Evolutionary conservation across 2,797 vertebrate genomes (phyloP).

Genomic region (Todus mexicanus): DNA sequence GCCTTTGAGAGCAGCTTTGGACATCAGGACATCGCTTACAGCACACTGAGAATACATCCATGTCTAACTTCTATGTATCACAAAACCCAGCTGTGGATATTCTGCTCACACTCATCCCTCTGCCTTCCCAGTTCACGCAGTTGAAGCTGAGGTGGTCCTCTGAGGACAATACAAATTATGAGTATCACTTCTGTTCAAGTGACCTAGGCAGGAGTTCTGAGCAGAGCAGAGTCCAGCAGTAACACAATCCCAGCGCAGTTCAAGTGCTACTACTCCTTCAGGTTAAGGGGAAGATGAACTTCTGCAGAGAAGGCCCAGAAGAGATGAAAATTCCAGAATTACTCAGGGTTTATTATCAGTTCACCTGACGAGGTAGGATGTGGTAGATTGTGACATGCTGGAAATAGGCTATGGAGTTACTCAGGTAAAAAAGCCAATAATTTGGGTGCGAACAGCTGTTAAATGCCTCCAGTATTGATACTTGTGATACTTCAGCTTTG

Average conservation of each 20-base stretch:
- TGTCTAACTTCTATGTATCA: not conserved
- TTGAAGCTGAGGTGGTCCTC: not conserved
- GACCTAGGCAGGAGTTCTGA: not conserved
- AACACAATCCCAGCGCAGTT: not conserved
- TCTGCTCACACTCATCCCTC: not conserved
- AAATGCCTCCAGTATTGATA: not conserved
- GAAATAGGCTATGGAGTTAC: not conserved
- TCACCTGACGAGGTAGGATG: not conserved
- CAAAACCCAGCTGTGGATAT: not conserved
- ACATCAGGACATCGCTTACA: not conserved
- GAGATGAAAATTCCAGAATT: not conserved
- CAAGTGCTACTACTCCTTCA: not conserved
- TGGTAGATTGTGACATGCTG: rapidly evolving
- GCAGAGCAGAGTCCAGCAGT: not conserved
- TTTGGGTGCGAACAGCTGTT: not conserved
- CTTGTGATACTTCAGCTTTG: not conserved
- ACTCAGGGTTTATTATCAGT: not conserved
- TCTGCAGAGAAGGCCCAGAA: not conserved
- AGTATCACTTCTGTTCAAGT: not conserved
- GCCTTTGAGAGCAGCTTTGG: not conserved
- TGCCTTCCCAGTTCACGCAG: not conserved
- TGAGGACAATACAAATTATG: not conserved
- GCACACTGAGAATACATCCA: not conserved
- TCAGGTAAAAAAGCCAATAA: not conserved
- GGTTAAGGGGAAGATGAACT: not conserved